phyloP scores from a whole-genome alignment of 2,888 invertebrate genomes.

The Tolmerus cingulatus region DNA sequence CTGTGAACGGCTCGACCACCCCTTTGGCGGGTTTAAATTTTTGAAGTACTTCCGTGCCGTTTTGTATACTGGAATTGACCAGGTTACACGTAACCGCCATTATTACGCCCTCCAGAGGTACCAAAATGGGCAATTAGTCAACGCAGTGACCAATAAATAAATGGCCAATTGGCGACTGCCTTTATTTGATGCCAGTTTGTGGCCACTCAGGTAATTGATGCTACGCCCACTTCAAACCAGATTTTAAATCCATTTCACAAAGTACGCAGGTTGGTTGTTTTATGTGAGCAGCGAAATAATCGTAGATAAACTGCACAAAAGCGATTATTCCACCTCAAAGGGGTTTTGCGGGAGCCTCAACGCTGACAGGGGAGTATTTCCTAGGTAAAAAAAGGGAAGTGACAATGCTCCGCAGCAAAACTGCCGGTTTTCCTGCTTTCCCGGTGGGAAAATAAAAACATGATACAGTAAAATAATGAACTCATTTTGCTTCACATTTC shows the following conservation, averaged over 20 bases:
- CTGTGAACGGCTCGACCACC: neutral
- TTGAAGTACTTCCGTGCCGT: neutral
- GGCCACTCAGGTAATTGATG: neutral
- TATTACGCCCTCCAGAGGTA: neutral
- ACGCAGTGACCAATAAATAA: neutral
- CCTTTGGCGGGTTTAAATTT: neutral
- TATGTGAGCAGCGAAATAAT: neutral
- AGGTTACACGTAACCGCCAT: neutral
- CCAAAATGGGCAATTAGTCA: neutral
- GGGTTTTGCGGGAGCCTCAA: neutral
- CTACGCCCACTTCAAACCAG: neutral
- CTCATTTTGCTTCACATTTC: constrained; percentile 28
- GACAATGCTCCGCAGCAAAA: constrained; percentile 16
- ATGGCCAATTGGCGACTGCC: neutral
- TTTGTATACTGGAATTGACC: neutral
- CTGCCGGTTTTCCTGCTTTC: constrained; percentile 6
- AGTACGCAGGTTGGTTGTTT: neutral
- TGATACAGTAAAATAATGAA: constrained; percentile 38
- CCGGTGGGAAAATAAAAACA: constrained; percentile 28
- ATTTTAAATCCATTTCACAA: constrained; percentile 15
- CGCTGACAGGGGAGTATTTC: neutral
- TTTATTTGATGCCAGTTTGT: neutral
- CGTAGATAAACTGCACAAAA: constrained; percentile 28
- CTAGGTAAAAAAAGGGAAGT: neutral
- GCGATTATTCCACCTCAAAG: neutral